These are phyloP conservation scores for Adelosebastes latens DNA, from an alignment of 2,797 vertebrate species.

Conservation along the genomic window DNA sequence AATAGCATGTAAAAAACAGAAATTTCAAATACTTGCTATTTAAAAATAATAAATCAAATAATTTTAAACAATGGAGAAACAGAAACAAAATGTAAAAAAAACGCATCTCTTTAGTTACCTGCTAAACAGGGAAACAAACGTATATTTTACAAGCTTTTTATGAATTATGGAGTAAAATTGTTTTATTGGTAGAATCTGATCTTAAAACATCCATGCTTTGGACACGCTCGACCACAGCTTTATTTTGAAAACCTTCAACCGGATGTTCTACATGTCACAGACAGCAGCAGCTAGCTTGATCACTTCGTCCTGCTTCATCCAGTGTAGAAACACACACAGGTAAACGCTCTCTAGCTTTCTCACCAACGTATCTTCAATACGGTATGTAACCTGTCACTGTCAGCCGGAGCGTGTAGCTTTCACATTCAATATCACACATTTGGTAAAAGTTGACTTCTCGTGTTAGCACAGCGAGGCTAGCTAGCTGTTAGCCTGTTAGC, in stretches of 20 bases:
- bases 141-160: not conserved
- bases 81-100: too few relatives aligned
- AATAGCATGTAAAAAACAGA: too few relatives aligned
- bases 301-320: not conserved
- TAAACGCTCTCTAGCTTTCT: conserved; percentile 23
- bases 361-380: not conserved
- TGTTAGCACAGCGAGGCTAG: conserved; percentile 39
- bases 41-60: too few relatives aligned
- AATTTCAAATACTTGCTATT: too few relatives aligned
- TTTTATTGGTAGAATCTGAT: not conserved
- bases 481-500: conserved; percentile 35
- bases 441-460: conserved; percentile 46
- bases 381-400: not conserved
- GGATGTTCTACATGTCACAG: not conserved
- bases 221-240: not conserved
- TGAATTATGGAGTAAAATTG: not conserved
- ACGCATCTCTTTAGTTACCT: not conserved
- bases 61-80: not conserved
- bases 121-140: not conserved
- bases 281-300: not conserved
- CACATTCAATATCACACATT: not conserved
- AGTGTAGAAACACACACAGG: conserved; percentile 63
- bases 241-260: conserved; percentile 47
- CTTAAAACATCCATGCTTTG: too few relatives aligned
- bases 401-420: not conserved